A percentile compares a stretch with the other conserved stretches of the same genome.
phyloP scores from a whole-genome alignment of 2,797 vertebrate genomes.

The Picus viridis region DNA sequence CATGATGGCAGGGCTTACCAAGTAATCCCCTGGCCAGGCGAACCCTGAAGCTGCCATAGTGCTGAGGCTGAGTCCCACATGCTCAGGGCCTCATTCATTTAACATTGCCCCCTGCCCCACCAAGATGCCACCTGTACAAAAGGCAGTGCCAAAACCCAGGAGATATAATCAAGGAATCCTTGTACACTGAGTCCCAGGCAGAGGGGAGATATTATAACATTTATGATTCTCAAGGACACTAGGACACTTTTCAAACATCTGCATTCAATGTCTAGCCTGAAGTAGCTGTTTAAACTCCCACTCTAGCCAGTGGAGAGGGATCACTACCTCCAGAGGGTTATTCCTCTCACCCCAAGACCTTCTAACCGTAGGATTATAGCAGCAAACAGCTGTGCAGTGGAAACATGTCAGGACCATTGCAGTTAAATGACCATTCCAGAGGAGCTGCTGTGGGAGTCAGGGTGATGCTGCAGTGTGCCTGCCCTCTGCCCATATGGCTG shows the following conservation, averaged over 20 bases:
- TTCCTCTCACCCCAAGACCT: not conserved
- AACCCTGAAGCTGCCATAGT: not conserved
- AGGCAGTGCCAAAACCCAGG: not conserved
- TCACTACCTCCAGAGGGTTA: not conserved
- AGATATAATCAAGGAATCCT: not conserved
- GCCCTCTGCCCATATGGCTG: accelerated
- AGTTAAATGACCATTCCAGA: not conserved
- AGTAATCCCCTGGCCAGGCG: not conserved
- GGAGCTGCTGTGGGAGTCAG: not conserved
- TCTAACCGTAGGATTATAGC: not conserved
- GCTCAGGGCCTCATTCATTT: not conserved
- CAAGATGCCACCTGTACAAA: not conserved
- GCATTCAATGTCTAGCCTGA: not conserved
- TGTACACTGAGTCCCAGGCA: not conserved
- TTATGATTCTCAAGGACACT: not conserved
- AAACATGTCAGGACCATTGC: not conserved
- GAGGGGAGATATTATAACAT: not conserved
- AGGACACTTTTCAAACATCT: not conserved
- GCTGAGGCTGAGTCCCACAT: not conserved
- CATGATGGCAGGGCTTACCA: not conserved
- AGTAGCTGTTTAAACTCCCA: not conserved
- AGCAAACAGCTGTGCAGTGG: not conserved
- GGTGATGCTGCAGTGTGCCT: not conserved
- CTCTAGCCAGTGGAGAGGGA: not conserved
- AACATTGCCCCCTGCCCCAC: not conserved